Evolutionary conservation across 2,113 vertebrate genomes (phyloP).

Genomic region (Scomber colias): DNA sequence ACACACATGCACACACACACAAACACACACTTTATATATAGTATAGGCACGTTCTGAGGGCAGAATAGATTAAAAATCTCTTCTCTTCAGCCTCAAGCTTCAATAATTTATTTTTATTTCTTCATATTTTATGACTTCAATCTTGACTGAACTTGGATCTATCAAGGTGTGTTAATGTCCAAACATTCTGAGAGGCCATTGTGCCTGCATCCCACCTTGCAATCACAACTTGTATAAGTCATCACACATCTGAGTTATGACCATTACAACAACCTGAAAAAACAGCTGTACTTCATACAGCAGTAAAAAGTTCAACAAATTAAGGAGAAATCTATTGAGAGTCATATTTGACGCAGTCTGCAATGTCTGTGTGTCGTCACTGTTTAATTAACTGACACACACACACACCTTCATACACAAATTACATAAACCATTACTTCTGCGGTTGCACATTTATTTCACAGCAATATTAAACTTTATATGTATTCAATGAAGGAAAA

Average conservation of each 20-base stretch:
- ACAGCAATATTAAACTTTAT: neutral
- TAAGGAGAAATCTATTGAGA: neutral
- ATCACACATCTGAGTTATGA: neutral
- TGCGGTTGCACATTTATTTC: no score
- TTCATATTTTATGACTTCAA: slow-evolving; percentile 63
- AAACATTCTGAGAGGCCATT: neutral
- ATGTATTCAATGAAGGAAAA: slow-evolving; percentile 33
- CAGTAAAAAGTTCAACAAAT: neutral
- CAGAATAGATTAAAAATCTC: slow-evolving; percentile 36
- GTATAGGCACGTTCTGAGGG: slow-evolving; percentile 4
- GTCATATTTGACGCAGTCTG: neutral
- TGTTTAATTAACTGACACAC: slow-evolving; percentile 6
- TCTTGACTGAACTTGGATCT: slow-evolving; percentile 48
- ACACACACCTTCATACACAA: neutral
- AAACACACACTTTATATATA: neutral
- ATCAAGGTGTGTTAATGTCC: slow-evolving; percentile 57
- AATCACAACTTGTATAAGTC: neutral
- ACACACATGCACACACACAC: neutral
- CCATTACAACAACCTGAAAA: neutral
- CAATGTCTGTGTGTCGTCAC: neutral
- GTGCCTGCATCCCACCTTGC: neutral
- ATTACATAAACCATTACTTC: no score
- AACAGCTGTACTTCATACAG: neutral
- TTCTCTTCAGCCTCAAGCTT: slow-evolving; percentile 24
- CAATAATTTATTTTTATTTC: slow-evolving; percentile 61